Evolutionary conservation across 2,797 vertebrate genomes (phyloP).

Genomic region (Pseudomugil tenellus): DNA sequence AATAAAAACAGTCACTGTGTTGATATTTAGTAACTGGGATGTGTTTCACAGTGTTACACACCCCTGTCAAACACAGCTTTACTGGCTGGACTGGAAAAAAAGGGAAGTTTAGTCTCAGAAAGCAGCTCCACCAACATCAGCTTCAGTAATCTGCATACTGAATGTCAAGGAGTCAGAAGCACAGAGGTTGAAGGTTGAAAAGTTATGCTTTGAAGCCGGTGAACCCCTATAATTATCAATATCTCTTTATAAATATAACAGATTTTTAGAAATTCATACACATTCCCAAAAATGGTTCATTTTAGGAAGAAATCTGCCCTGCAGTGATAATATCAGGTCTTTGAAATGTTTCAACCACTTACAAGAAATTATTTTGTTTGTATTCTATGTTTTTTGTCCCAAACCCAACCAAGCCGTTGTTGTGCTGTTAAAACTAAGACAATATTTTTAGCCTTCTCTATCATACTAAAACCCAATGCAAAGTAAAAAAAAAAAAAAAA

Average conservation of each 20-base stretch:
- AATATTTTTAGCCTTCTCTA: too few species aligned
- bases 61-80: neutral
- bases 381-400: neutral
- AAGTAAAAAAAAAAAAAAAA: too few species aligned
- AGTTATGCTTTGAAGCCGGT: neutral
- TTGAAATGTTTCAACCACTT: neutral
- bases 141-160: neutral
- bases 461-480: too few species aligned
- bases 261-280: neutral
- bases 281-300: neutral
- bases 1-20: neutral
- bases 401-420: too few species aligned
- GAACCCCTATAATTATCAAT: neutral
- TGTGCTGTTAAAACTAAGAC: too few species aligned
- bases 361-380: neutral
- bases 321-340: neutral
- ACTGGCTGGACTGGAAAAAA: neutral
- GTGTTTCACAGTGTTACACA: too few species aligned
- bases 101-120: neutral
- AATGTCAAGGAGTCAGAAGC: neutral
- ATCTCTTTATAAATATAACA: neutral
- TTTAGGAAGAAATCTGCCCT: neutral
- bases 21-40: neutral
- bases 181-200: neutral
- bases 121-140: neutral